Conservation (phyloP, 2,888 invertebrate genomes). For the Dryadula phaetusa region DNA sequence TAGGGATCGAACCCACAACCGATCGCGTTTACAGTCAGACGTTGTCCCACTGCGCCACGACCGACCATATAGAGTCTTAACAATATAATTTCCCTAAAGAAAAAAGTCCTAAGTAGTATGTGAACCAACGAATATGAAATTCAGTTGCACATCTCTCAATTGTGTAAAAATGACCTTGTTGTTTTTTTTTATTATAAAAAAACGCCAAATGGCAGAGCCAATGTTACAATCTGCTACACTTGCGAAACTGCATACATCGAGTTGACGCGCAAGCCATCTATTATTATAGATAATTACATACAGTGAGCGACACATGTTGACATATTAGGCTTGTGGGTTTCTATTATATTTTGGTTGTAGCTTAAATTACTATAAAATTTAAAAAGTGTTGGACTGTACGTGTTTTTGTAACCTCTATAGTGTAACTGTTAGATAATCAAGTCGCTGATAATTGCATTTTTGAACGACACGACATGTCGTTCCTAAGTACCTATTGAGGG, state of each 20-base stretch:
- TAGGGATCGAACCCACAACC: no score
- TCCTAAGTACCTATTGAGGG: no score
- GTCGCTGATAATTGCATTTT: constrained; percentile 8
- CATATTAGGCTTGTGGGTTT: neutral
- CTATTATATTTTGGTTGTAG: neutral
- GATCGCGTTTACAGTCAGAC: no score
- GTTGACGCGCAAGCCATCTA: constrained; percentile 22
- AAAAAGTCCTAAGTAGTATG: no score
- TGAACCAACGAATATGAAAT: no score
- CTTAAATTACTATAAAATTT: neutral
- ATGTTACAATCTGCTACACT: neutral
- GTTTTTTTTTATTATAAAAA: neutral
- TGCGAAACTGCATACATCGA: neutral
- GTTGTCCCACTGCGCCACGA: no score
- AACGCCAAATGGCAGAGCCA: neutral
- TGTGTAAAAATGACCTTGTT: no score
- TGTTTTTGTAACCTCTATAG: constrained; percentile 17
- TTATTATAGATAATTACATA: constrained; percentile 21
- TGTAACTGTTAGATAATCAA: constrained; percentile 13
- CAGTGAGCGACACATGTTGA: neutral
- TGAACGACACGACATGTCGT: neutral
- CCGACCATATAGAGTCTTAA: no score
- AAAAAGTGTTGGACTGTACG: neutral
- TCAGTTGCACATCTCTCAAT: no score
- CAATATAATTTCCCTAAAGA: no score